Percentiles rank a stretch among this genome's conserved stretches.
phyloP scores from a whole-genome alignment of 2,888 invertebrate species.

The Calliopum simillimum region DNA sequence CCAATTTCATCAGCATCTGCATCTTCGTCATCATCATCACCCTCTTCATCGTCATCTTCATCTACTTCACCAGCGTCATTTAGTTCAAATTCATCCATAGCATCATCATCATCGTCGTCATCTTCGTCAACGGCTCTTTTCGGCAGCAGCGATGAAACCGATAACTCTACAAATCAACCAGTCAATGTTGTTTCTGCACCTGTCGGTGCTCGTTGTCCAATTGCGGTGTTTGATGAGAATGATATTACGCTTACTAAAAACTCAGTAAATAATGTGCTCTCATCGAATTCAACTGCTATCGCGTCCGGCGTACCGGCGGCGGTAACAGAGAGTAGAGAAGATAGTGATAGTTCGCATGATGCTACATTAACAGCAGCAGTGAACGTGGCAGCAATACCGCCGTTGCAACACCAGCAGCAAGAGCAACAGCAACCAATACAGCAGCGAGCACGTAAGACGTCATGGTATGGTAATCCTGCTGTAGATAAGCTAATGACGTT shows the following conservation, averaged over 20 bases:
- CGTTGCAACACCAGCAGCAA: slow-evolving; percentile 6
- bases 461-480: slow-evolving; percentile 73
- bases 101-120: slow-evolving; percentile 40
- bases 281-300: slow-evolving; percentile 41
- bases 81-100: slow-evolving; percentile 45
- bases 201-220: slow-evolving; percentile 51
- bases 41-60: slow-evolving; percentile 46
- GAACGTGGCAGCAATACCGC: too few species aligned
- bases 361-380: slow-evolving; percentile 16
- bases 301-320: background rate
- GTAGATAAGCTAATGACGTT: slow-evolving; percentile 76
- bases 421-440: slow-evolving; percentile 50
- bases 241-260: slow-evolving; percentile 62
- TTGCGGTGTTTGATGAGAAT: slow-evolving; percentile 60
- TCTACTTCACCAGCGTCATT: slow-evolving; percentile 50
- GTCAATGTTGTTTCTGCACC: slow-evolving; percentile 11
- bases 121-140: slow-evolving; percentile 43
- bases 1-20: slow-evolving; percentile 39
- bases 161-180: slow-evolving; percentile 10
- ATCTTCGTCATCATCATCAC: slow-evolving; percentile 44
- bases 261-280: slow-evolving; percentile 45
- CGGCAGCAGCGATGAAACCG: slow-evolving; percentile 31
- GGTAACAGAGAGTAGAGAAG: too few species aligned
- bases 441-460: slow-evolving; percentile 71
- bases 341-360: too few species aligned